Evolutionary conservation across 2,888 invertebrate species (phyloP).

Genomic region (Phyllotreta striolata): DNA sequence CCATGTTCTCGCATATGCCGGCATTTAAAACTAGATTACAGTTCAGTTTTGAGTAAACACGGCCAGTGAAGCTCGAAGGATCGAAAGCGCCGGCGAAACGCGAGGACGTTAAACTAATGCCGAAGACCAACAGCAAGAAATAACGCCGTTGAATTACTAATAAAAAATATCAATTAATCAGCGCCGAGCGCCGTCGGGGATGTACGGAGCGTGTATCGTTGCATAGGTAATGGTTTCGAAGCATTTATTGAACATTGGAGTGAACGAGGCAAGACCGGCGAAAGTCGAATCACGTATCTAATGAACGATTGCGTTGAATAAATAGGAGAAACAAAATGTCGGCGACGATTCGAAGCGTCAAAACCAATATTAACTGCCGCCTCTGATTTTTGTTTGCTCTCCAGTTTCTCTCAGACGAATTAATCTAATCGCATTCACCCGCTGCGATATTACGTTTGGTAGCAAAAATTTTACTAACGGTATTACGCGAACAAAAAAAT

Average conservation of each 20-base stretch:
- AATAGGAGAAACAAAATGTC: conserved; percentile 27
- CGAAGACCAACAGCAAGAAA: not conserved
- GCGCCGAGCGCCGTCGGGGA: not conserved
- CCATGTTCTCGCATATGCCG: conserved; percentile 29
- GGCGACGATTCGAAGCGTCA: conserved; percentile 28
- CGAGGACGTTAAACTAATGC: too few relatives aligned
- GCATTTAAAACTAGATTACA: conserved; percentile 28
- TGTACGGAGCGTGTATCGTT: too few relatives aligned
- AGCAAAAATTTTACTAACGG: not conserved
- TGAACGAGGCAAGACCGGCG: not conserved
- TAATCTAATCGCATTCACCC: conserved; percentile 26
- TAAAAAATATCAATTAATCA: not conserved
- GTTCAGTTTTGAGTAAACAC: conserved; percentile 30
- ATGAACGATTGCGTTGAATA: conserved; percentile 34
- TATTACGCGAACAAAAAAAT: too few relatives aligned
- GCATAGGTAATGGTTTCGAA: too few relatives aligned
- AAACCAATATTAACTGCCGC: conserved; percentile 33
- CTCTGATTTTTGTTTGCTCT: conserved; percentile 33
- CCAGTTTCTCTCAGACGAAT: conserved; percentile 29
- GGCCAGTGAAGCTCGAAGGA: conserved; percentile 12
- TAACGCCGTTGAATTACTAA: not conserved
- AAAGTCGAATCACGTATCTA: conserved; percentile 28
- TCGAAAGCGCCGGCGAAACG: not conserved
- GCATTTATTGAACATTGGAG: too few relatives aligned
- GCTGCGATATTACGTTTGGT: not conserved